Conservation (phyloP, 2,113 vertebrate species). For the Myiopsitta monachus region DNA sequence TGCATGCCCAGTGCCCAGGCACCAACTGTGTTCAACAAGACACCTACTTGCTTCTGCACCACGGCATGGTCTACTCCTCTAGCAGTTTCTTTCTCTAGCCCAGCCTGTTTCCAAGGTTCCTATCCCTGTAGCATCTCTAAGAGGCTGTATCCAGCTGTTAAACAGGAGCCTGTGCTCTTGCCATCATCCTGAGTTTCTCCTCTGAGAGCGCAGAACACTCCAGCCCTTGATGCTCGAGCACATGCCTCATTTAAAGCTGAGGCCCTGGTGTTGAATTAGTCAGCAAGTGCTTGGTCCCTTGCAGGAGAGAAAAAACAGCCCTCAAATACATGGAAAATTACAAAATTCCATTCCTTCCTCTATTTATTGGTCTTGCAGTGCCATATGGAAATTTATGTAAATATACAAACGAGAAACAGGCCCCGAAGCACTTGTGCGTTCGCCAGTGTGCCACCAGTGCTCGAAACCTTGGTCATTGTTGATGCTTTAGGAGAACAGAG, state of each 20-base stretch:
- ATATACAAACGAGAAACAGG: constrained; percentile 54
- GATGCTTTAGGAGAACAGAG: constrained; percentile 28
- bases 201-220: neutral
- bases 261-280: neutral
- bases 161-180: neutral
- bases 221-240: neutral
- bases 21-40: neutral
- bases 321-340: neutral
- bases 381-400: constrained; percentile 73
- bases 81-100: neutral
- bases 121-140: neutral
- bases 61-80: neutral
- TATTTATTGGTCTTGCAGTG: constrained; percentile 44
- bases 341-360: constrained; percentile 10
- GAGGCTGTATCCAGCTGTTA: neutral
- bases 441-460: constrained; percentile 11
- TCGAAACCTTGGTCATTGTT: constrained; percentile 41
- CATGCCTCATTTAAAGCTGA: neutral
- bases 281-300: neutral
- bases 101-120: neutral
- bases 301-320: neutral
- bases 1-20: neutral
- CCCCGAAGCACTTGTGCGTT: constrained; percentile 32
- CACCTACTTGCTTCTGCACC: neutral
- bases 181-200: neutral